Evolutionary conservation across 1,140 invertebrate genomes (phyloP), one percentile per base, ranked within the genome.

Genomic region (Phymastichus coffea): DNA sequence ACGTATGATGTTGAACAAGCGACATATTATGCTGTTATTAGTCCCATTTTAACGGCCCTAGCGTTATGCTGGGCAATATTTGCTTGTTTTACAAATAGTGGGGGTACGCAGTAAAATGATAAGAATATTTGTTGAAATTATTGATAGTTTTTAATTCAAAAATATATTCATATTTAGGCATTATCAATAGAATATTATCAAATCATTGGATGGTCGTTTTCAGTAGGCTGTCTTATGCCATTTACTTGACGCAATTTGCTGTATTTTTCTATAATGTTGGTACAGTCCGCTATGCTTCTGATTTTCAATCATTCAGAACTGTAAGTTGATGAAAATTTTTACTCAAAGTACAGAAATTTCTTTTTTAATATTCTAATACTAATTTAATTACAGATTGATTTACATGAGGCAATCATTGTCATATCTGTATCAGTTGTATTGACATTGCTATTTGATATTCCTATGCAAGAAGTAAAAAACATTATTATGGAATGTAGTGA

Each of bases 221-320:
- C 38, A 88, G 87, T 61, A 82, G 87, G 59, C 77, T 92, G 35
- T 89, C 89, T 0, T 92, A 91, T 63, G 82, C 84, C 2, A 77
- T 89, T n/a, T 93, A 91, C 66, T 78, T 93, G 1, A 81, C 87
- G 33, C 90, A 92, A 73, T 88, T 88, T 60, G 78, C 84, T 20
- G 79, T 87, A 53, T 87, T 86, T 70, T 85, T 87, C 56, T 85
- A 85, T 43, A 85, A 84, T 46, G 78, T 85, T 33, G 85, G 80
- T 40, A 82, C 77, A 30, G 76, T 79, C 10, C 81, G 82, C 68
- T 82, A 81, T 48, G 76, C 83, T 0, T 76, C 72, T 41, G 81
- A 85, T 73, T 86, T 86, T 67, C 79, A 80, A 20, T 28, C 82
- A 40, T 61, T 76, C 17, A 78, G 73, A 72, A 59, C 79, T 56